Evolutionary conservation across 2,113 vertebrate species (phyloP), one percentile per base, ranked within the genome.

Genomic region (Etheostoma cragini): DNA sequence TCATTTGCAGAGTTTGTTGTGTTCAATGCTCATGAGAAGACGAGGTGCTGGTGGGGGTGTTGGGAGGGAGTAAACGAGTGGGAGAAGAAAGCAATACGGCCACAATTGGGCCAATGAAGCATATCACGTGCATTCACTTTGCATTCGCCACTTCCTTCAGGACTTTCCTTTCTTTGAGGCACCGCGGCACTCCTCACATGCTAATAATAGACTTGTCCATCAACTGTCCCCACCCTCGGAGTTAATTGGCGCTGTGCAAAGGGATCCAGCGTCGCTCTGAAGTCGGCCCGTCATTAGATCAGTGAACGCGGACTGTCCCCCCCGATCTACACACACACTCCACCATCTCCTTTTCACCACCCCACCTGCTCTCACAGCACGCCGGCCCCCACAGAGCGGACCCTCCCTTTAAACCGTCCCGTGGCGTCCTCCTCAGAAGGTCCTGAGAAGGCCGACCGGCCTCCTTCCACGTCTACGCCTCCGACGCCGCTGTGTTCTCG

Each of bases 181-280:
- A 33, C 87, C 47, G 90, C 87, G 72, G 87, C 87, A 78, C 89
- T 92, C 88, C 94, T 91, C 81, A 76, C 80, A 91, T 72, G 72
- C 85, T 93, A 93, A 96, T 95, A 95, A 95, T 93, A 94, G 94
- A 94, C 94, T 90, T 93, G 94, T 95, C 94, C 92, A 94, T 95
- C 94, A 95, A 92, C 87, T 86, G 84, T 88, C 90, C 93, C 94
- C 93, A 71, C 94, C 92, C 93, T 85, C 24, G 67, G 94, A 94
- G 93, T 92, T 96, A 95, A 95, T 94, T 96, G 95, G 92, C 79
- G 82, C 79, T 75, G 88, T 78, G 89, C 83, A 86, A 91, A 91
- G 89, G 87, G 84, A 90, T 84, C 82, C 84, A 75, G 86, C 71
- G 71, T 80, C 70, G 77, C 83, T 91, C 89, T 89, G 93, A 92